These are phyloP conservation scores for Stegastes partitus DNA, from an alignment of 2,113 vertebrate genomes.

Conservation along the genomic window DNA sequence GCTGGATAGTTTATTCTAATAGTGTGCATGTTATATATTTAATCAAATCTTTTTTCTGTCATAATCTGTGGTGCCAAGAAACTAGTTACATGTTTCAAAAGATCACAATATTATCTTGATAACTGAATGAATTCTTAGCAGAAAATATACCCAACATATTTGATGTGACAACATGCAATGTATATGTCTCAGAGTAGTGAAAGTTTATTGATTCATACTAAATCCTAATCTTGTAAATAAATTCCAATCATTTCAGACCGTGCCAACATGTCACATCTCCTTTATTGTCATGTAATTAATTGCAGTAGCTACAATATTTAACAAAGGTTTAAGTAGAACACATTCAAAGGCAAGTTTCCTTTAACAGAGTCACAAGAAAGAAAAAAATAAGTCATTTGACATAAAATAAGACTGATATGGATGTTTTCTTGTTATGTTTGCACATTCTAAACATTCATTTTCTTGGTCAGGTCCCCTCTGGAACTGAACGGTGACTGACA, in stretches of 20 bases:
- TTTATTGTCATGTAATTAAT: slow-evolving; percentile 77
- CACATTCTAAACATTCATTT: slow-evolving; percentile 76
- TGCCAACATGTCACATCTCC: slow-evolving; percentile 56
- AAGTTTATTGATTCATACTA: background rate
- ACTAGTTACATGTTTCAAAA: too few relatives aligned
- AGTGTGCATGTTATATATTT: too few relatives aligned
- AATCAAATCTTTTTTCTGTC: too few relatives aligned
- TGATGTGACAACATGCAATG: background rate
- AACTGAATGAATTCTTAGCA: background rate
- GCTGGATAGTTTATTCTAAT: too few relatives aligned
- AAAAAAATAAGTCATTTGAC: slow-evolving; percentile 51
- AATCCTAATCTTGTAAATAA: background rate
- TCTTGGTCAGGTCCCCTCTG: slow-evolving; percentile 58
- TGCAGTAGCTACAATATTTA: slow-evolving; percentile 80
- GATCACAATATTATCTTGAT: background rate
- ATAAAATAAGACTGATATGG: slow-evolving; percentile 77
- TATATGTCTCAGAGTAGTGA: background rate
- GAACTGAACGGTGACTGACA: slow-evolving; percentile 62
- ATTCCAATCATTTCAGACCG: slow-evolving; percentile 28
- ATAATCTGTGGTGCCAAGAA: too few relatives aligned
- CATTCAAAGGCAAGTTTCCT: slow-evolving; percentile 76
- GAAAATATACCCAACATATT: too few relatives aligned
- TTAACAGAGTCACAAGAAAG: slow-evolving; percentile 67
- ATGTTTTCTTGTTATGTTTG: slow-evolving; percentile 50
- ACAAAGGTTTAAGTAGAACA: slow-evolving; percentile 78